Percentiles rank a stretch among this genome's conserved stretches.
Evolutionary conservation across 2,797 vertebrate genomes (phyloP).

Genomic region (Apogon hyalosoma): DNA sequence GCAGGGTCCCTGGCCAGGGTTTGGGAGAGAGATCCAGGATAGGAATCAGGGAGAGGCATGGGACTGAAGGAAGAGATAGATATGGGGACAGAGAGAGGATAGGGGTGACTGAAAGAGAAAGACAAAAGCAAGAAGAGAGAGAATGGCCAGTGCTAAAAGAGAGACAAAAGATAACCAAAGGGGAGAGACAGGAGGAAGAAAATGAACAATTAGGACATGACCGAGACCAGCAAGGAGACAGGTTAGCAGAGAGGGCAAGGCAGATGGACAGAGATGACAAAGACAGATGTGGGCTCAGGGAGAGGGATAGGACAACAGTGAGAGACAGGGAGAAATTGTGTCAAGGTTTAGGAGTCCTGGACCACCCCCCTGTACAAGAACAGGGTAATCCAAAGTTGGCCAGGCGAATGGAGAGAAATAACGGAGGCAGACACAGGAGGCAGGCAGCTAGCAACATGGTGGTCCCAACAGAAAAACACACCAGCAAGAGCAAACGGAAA

Average conservation of each 20-base stretch:
- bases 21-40: constrained; percentile 46
- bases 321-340: constrained; percentile 70
- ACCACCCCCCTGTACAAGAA: constrained; percentile 60
- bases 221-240: constrained; percentile 63
- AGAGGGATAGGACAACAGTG: constrained; percentile 44
- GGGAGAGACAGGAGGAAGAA: constrained; percentile 68
- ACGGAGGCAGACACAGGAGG: constrained; percentile 86
- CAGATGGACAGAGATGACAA: constrained; percentile 67
- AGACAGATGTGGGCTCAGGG: constrained; percentile 49
- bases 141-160: constrained; percentile 59
- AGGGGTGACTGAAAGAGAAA: constrained; percentile 45
- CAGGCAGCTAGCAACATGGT: constrained; percentile 78
- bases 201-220: constrained; percentile 61
- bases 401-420: constrained; percentile 79
- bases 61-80: constrained; percentile 51
- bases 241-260: constrained; percentile 60
- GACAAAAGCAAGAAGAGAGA: constrained; percentile 57
- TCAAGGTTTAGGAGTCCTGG: constrained; percentile 55
- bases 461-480: constrained; percentile 84
- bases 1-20: constrained; percentile 89
- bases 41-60: constrained; percentile 40
- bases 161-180: constrained; percentile 54
- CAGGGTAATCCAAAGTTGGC: constrained; percentile 59
- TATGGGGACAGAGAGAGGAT: constrained; percentile 34
- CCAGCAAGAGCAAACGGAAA: constrained; percentile 93